Conservation (phyloP, 2,797 vertebrate species). For the Odontamblyopus lacepedii region DNA sequence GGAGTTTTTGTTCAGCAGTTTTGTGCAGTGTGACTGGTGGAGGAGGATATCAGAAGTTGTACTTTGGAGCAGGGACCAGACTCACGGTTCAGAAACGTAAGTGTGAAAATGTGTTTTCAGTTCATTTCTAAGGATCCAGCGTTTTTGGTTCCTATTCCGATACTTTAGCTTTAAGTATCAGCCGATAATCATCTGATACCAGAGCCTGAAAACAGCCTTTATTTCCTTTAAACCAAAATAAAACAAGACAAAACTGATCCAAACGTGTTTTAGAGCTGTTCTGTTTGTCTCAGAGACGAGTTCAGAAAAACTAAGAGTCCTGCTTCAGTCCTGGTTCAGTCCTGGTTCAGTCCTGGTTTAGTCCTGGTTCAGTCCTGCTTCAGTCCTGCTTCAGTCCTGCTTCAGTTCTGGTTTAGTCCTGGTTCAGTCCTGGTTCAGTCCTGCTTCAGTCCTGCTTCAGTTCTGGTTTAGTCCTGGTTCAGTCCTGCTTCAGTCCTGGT, state of each 20-base stretch:
- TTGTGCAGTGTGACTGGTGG: background rate
- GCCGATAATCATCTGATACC: no score
- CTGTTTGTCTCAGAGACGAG: no score
- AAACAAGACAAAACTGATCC: no score
- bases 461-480: background rate
- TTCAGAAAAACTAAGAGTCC: no score
- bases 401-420: background rate
- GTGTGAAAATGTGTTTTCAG: background rate
- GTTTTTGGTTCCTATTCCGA: no score
- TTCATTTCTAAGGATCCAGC: no score
- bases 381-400: background rate
- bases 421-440: background rate
- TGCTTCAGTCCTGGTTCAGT: no score
- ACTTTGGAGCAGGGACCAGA: conserved; percentile 30
- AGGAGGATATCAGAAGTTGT: background rate
- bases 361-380: background rate
- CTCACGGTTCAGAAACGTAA: background rate
- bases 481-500: background rate
- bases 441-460: background rate
- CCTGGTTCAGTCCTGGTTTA: background rate
- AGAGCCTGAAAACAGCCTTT: no score
- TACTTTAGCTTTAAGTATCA: no score
- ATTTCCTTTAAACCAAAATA: no score
- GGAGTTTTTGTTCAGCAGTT: background rate
- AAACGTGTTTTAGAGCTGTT: no score